Evolutionary conservation across 2,888 invertebrate genomes (phyloP), one percentile per base, ranked within the genome.

Genomic region (Yponomeuta malinellus): DNA sequence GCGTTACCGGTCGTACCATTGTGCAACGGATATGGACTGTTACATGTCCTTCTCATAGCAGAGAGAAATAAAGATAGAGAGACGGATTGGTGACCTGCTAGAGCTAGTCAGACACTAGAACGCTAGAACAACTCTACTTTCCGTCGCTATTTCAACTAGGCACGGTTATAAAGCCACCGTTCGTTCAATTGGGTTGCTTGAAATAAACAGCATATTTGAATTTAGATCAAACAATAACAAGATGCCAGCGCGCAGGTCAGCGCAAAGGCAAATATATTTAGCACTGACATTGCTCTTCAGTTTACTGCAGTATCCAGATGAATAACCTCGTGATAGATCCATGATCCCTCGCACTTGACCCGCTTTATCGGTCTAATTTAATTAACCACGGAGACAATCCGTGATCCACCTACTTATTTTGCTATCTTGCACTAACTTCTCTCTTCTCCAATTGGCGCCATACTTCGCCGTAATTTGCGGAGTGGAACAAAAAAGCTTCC

Each of bases 271-370:
- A 69, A 72, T 72, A 71, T 72, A 72, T 72, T 72, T 72, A 72
- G 71, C 71, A 59, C 43, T 68, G 71, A 71, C 72, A 71, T 72
- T 72, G 72, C 69, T 52, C 63, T 37, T 33, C n/a, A 59, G 52
- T 59, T 23, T 70, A 43, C 43, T 63, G n/a, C 63, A 33, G 3
- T n/a, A 31, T 23, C 52, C 63, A 10, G 33, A 52, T 52, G 67
- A 67, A 66, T 10, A 66, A 52, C 70, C 70, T 70, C 64, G 15
- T 66, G n/a, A 69, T 69, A 65, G 59, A 69, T 67, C 59, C 68
- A 70, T 33, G 64, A 31, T 83, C 78, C 75, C 74, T 74, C 79
- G 83, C 83, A 81, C 85, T 88, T 88, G 86, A 86, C 87, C 87
- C 86, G 81, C 83, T 86, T 84, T 85, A 83, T 81, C 81, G 78